phyloP scores from a whole-genome alignment of 2,113 vertebrate species.

The Lycaon pictus region DNA sequence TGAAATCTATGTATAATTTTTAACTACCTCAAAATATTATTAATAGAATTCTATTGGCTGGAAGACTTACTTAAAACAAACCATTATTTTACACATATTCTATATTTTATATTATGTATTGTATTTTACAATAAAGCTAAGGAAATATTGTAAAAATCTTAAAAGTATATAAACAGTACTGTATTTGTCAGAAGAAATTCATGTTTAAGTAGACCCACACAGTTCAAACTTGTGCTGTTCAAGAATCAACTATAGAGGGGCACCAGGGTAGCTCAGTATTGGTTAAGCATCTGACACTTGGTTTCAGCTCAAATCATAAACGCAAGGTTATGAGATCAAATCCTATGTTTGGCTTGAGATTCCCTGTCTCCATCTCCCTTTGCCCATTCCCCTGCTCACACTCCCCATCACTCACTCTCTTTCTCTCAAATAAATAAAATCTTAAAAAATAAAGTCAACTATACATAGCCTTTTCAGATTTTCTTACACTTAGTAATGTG shows the following conservation, averaged over 20 bases:
- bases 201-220: not conserved
- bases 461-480: not conserved
- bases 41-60: not conserved
- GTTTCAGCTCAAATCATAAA: too few relatives aligned
- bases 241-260: not conserved
- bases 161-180: not conserved
- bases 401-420: not conserved
- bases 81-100: not conserved
- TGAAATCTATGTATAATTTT: not conserved
- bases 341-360: too few relatives aligned
- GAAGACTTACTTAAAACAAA: not conserved
- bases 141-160: not conserved
- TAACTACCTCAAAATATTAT: not conserved
- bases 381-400: too few relatives aligned
- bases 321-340: too few relatives aligned
- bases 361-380: too few relatives aligned
- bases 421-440: not conserved
- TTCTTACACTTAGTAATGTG: not conserved
- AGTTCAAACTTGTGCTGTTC: not conserved
- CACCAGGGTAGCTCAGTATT: not conserved
- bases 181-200: not conserved
- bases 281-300: too few relatives aligned
- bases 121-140: not conserved
- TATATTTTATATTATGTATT: not conserved
- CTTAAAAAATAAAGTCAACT: not conserved